These are phyloP conservation scores for Maniola hyperantus DNA, from an alignment of 2,888 invertebrate species.

Conservation along the genomic window DNA sequence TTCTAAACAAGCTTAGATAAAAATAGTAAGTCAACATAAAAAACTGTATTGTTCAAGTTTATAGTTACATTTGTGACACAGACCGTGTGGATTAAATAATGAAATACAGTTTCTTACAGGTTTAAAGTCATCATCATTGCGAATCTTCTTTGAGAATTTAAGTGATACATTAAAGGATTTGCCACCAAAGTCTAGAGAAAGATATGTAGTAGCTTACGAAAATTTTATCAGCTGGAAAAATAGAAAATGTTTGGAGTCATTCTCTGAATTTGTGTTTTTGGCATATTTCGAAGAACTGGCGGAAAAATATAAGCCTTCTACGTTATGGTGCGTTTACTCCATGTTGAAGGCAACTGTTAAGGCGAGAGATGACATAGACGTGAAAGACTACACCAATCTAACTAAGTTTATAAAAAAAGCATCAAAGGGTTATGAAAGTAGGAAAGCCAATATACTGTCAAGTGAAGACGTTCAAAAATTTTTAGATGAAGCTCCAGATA, in stretches of 20 bases:
- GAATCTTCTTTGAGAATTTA: background rate
- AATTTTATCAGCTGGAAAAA: constrained; percentile 21
- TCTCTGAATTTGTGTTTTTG: constrained; percentile 8
- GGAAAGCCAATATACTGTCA: constrained; percentile 4
- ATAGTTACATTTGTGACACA: no score
- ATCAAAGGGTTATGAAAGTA: background rate
- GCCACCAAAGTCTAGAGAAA: constrained; percentile 14
- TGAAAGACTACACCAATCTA: background rate
- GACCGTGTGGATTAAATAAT: background rate
- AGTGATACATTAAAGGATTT: background rate
- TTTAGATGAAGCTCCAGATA: constrained; percentile 11
- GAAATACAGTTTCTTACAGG: background rate
- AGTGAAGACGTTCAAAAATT: constrained; percentile 10
- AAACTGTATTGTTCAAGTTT: background rate
- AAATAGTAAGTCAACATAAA: no score
- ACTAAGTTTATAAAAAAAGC: background rate
- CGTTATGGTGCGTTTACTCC: constrained; percentile 3
- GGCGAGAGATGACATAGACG: constrained; percentile 5
- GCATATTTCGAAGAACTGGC: constrained; percentile 16
- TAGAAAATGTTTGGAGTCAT: constrained; percentile 26
- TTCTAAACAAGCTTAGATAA: no score
- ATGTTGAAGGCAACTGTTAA: constrained; percentile 12
- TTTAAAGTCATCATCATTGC: background rate
- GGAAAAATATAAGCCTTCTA: constrained; percentile 8
- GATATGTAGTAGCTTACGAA: constrained; percentile 4